Conservation (phyloP, 2,113 vertebrate species). For the Peromyscus leucopus region DNA sequence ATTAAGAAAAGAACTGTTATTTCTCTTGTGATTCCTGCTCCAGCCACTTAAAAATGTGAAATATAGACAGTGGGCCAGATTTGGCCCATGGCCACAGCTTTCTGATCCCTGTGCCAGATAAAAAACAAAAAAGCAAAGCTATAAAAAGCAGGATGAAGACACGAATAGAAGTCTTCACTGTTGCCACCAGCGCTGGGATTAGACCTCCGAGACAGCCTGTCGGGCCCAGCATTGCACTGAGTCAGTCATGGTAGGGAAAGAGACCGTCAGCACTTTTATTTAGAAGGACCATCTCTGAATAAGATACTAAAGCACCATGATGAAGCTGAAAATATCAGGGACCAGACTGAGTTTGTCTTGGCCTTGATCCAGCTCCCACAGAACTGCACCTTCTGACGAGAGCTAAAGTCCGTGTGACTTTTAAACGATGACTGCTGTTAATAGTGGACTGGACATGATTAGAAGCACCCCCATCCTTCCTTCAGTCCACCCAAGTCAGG, state of each 20-base stretch:
- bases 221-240: not conserved
- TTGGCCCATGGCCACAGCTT: not conserved
- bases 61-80: not conserved
- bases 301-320: not conserved
- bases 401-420: not conserved
- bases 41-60: slow-evolving; percentile 22
- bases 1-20: not conserved
- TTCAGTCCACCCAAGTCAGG: not conserved
- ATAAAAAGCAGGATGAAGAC: slow-evolving; percentile 56
- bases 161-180: slow-evolving; percentile 66
- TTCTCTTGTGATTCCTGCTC: slow-evolving; percentile 13
- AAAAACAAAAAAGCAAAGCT: slow-evolving; percentile 38
- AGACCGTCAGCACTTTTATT: slow-evolving; percentile 51
- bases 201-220: slow-evolving; percentile 68
- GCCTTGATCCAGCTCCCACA: not conserved
- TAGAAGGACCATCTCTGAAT: slow-evolving; percentile 46
- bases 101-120: not conserved
- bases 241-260: slow-evolving; percentile 16
- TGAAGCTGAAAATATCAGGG: slow-evolving; percentile 22
- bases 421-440: not conserved
- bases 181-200: slow-evolving; percentile 67
- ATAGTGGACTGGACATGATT: not conserved
- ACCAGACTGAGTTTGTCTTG: slow-evolving; percentile 11
- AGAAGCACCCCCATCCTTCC: not conserved
- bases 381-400: slow-evolving; percentile 6